Evolutionary conservation across 1,140 invertebrate genomes (phyloP), one percentile per base, ranked within the genome.

Genomic region (Drosophila santomea): DNA sequence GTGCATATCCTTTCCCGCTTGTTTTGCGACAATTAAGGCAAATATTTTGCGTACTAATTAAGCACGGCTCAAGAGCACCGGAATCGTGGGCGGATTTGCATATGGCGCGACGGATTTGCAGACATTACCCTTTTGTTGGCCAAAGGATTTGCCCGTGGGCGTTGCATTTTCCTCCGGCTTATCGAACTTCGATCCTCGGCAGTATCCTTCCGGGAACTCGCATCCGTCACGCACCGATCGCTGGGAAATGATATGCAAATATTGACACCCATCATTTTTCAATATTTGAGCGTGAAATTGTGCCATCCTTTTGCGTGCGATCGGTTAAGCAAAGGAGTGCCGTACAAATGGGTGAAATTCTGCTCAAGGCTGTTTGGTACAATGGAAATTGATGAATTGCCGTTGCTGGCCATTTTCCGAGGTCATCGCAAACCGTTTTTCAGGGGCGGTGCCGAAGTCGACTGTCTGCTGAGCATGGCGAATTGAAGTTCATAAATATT

Each of bases 1-100:
- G 20, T 1, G 1, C 28, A 41, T 15, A 64, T 56, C 59, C 45
- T 48, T 6, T 47, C 54, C 20, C 41, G 51, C 51, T 25, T 39
- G 57, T 67, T 79, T 78, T 69, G 52, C 58, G 67, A 77, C 80
- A 91, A 91, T 91, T 91, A 88, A 71, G 85, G 78, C 89, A 91
- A 91, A 91, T 91, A 91, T 91, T 91, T 91, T 91, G 89, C 68
- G 89, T 91, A 89, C 84, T 91, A 91, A 91, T 91, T 91, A 86
- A 89, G 78, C 78, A 60, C 20, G 69, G 69, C 52, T 64, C 36
- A 52, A 58, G 43, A 11, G 38, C 4, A 41, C 39, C n/a, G 25
- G 15, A 8, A 48, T 32, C n/a, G 28, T 32, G 28, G 48, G 48
- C 25, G 38, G 38, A 88, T 89, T 84, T 89, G 84, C 81, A 84